Evolutionary conservation across 1,140 invertebrate species (phyloP).

Genomic region (Trichonephila inaurata): DNA sequence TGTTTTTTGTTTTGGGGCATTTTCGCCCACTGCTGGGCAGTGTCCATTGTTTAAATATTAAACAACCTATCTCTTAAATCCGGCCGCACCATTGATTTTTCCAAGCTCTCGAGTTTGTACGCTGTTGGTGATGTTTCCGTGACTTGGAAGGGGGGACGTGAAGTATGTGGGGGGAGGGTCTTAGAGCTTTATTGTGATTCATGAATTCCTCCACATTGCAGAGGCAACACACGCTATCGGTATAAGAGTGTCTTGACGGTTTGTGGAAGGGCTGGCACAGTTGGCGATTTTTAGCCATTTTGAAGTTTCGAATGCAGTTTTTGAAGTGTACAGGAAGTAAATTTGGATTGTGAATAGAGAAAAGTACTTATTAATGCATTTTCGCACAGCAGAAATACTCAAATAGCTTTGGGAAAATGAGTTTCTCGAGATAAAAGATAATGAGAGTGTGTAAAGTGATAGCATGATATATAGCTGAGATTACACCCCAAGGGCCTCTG

Average conservation of each 20-base stretch:
- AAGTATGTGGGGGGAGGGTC: neutral
- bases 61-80: constrained; percentile 73
- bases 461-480: too few species aligned
- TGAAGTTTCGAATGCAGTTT: neutral
- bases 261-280: constrained; percentile 53
- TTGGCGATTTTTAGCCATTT: constrained; percentile 72
- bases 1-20: neutral
- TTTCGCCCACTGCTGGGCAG: constrained; percentile 58
- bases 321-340: neutral
- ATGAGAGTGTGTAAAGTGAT: too few species aligned
- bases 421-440: too few species aligned
- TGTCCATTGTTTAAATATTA: constrained; percentile 77
- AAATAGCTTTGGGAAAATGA: too few species aligned
- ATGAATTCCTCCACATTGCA: constrained; percentile 71
- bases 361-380: too few species aligned
- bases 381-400: too few species aligned
- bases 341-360: neutral
- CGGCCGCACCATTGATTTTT: constrained; percentile 69
- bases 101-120: neutral
- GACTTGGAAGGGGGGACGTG: constrained; percentile 45
- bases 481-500: too few species aligned
- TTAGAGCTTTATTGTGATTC: constrained; percentile 76
- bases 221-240: constrained; percentile 61
- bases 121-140: constrained; percentile 71
- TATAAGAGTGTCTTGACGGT: constrained; percentile 32